These are phyloP conservation scores for Nomada lathburiana DNA, from an alignment of 2,888 invertebrate species.

Conservation along the genomic window DNA sequence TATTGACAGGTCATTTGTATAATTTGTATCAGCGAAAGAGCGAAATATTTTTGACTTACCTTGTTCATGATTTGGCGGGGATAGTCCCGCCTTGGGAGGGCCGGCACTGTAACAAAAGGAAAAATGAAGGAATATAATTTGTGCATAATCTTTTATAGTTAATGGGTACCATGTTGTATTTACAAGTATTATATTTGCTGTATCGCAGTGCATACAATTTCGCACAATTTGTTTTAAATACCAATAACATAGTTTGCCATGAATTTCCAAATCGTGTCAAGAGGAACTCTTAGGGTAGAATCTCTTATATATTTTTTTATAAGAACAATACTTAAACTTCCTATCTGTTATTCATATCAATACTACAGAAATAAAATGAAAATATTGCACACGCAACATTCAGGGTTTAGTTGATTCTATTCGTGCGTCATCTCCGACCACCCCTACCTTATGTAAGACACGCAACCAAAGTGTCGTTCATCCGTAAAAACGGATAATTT, in stretches of 20 bases:
- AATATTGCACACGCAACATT: too few species aligned
- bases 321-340: too few species aligned
- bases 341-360: too few species aligned
- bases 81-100: conserved; percentile 81
- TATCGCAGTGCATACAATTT: too few species aligned
- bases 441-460: background rate
- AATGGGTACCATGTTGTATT: background rate
- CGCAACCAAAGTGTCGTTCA: conserved; percentile 1
- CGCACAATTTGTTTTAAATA: too few species aligned
- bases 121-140: conserved; percentile 42
- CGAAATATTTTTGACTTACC: conserved; percentile 75
- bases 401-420: background rate
- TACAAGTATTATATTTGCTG: too few species aligned
- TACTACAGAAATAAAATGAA: too few species aligned
- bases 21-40: background rate
- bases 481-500: conserved; percentile 40
- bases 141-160: background rate
- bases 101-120: conserved; percentile 81
- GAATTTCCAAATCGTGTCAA: too few species aligned
- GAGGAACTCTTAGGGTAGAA: too few species aligned
- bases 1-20: background rate
- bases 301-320: too few species aligned
- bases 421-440: background rate
- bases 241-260: too few species aligned
- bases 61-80: conserved; percentile 85